Evolutionary conservation across 2,113 vertebrate genomes (phyloP).

Genomic region (Petroica traversi): DNA sequence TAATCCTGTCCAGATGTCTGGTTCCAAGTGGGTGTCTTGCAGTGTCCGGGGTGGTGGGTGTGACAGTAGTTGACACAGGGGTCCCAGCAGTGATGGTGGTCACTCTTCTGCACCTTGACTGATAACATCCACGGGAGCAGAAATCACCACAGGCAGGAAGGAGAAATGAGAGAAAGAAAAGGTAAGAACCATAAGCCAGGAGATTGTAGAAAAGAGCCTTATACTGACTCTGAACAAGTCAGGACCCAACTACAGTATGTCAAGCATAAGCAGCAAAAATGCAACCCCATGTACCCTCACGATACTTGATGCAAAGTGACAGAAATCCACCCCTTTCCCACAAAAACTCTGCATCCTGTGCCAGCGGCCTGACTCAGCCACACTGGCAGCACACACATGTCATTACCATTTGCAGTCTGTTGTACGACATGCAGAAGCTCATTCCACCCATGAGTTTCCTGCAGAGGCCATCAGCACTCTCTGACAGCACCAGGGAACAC

Average conservation of each 20-base stretch:
- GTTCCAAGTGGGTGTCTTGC: constrained; percentile 87
- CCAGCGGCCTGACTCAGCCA: background rate
- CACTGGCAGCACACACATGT: background rate
- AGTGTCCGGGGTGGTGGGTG: constrained; percentile 83
- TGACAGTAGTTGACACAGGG: constrained; percentile 87
- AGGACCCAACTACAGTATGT: background rate
- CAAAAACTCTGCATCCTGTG: background rate
- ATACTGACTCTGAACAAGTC: background rate
- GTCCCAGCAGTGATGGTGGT: constrained; percentile 89
- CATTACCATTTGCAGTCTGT: background rate
- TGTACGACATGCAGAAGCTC: fast-evolving
- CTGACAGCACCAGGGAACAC: background rate
- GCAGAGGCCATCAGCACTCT: background rate
- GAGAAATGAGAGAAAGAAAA: background rate
- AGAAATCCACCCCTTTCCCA: background rate
- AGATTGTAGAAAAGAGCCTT: background rate
- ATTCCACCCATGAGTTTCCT: background rate
- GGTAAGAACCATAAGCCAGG: background rate
- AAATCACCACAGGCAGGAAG: background rate
- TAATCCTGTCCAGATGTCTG: constrained; percentile 84
- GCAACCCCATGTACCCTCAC: fast-evolving
- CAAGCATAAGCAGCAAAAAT: background rate
- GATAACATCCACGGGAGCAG: constrained; percentile 1
- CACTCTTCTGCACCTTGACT: constrained; percentile 95
- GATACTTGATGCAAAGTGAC: background rate